These are phyloP conservation scores for Pantala flavescens DNA, from an alignment of 1,140 invertebrate genomes.

Conservation along the genomic window DNA sequence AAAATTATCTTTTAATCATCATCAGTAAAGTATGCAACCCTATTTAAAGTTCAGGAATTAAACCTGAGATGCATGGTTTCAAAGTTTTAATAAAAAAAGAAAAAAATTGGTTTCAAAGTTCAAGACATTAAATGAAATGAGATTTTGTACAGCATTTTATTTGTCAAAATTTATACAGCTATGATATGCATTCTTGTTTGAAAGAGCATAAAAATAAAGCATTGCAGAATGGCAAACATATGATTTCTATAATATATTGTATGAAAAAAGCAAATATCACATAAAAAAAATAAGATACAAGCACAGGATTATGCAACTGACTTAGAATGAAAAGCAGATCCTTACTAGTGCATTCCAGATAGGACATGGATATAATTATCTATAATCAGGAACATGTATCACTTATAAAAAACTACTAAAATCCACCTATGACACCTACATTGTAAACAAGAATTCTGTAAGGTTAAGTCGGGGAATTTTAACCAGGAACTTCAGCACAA, in stretches of 20 bases:
- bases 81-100: too few relatives aligned
- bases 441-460: constrained; percentile 1
- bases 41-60: too few relatives aligned
- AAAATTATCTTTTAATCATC: too few relatives aligned
- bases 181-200: constrained; percentile 76
- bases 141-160: constrained; percentile 50
- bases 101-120: too few relatives aligned
- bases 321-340: constrained; percentile 22
- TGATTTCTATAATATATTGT: constrained; percentile 21
- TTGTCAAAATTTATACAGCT: constrained; percentile 66
- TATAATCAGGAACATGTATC: constrained; percentile 19
- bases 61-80: too few relatives aligned
- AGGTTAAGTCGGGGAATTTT: neutral
- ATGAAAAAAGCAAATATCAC: constrained; percentile 22
- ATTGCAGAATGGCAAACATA: constrained; percentile 21
- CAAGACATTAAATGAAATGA: constrained; percentile 3
- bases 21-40: too few relatives aligned
- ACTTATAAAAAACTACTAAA: constrained; percentile 11
- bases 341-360: constrained; percentile 20
- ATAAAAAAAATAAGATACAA: constrained; percentile 19
- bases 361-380: constrained; percentile 19
- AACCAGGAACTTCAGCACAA: neutral
- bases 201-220: constrained; percentile 41
- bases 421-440: constrained; percentile 1
- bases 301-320: constrained; percentile 22